phyloP scores from a whole-genome alignment of 2,113 vertebrate genomes.

The Megaceryle torquata region DNA sequence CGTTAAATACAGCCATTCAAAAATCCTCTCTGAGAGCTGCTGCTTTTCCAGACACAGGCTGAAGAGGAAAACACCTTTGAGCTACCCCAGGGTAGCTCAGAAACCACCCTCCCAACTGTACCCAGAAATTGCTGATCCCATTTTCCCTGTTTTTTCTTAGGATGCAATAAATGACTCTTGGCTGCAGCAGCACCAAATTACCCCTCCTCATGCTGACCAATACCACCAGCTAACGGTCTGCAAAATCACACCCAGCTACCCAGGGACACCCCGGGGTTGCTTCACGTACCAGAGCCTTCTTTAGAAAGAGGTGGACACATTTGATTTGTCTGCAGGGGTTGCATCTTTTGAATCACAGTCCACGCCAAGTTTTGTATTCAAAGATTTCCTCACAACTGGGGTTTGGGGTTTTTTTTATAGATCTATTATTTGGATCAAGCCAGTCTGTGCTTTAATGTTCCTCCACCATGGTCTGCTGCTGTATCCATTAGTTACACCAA shows the following conservation, averaged over 20 bases:
- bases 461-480: not conserved
- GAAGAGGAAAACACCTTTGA: not conserved
- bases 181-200: not conserved
- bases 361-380: not conserved
- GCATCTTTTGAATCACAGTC: not conserved
- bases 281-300: not conserved
- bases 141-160: not conserved
- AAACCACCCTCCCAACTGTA: not conserved
- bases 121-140: rapidly evolving
- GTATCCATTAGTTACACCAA: conserved; percentile 19
- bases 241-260: not conserved
- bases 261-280: rapidly evolving
- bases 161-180: not conserved
- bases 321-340: not conserved
- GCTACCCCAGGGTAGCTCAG: not conserved
- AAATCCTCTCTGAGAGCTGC: not conserved
- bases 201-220: rapidly evolving
- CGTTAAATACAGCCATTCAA: not conserved
- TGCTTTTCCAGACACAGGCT: not conserved
- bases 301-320: rapidly evolving
- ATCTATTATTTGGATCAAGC: not conserved
- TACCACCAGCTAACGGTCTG: not conserved
- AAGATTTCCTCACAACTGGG: not conserved
- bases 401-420: not conserved
- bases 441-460: not conserved